Percentiles rank a stretch among this genome's conserved stretches.
Evolutionary conservation across 1,140 invertebrate genomes (phyloP).

Genomic region (Leptopilina clavipes): DNA sequence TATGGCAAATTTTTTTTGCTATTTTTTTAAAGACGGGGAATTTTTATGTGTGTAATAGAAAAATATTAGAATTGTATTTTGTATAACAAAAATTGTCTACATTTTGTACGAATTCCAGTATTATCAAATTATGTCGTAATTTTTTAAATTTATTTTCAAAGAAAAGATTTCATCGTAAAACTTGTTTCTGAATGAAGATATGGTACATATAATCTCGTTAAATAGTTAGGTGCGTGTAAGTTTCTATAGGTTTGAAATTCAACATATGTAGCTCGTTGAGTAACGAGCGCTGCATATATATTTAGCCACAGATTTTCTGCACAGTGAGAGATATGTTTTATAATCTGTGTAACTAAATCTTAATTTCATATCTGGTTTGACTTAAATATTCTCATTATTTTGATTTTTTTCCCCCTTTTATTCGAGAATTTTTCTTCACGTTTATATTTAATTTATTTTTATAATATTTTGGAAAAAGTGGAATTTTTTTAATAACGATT

Average conservation of each 20-base stretch:
- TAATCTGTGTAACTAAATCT: background rate
- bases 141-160: no score
- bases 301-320: conserved; percentile 11
- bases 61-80: no score
- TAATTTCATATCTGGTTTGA: background rate
- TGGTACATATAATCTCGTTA: background rate
- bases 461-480: no score
- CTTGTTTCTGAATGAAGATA: background rate
- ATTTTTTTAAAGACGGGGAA: no score
- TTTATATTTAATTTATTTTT: background rate
- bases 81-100: no score
- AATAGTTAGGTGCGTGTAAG: background rate
- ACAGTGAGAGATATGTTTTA: background rate
- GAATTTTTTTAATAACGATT: no score
- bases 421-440: background rate
- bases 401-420: background rate
- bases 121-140: no score
- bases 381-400: background rate
- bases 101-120: no score
- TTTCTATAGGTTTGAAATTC: background rate
- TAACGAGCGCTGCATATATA: background rate
- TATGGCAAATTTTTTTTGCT: no score
- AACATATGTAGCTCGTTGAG: background rate
- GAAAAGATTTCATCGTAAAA: background rate
- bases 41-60: no score